Evolutionary conservation across 2,888 invertebrate genomes (phyloP).

Genomic region (Hemaris fuciformis): DNA sequence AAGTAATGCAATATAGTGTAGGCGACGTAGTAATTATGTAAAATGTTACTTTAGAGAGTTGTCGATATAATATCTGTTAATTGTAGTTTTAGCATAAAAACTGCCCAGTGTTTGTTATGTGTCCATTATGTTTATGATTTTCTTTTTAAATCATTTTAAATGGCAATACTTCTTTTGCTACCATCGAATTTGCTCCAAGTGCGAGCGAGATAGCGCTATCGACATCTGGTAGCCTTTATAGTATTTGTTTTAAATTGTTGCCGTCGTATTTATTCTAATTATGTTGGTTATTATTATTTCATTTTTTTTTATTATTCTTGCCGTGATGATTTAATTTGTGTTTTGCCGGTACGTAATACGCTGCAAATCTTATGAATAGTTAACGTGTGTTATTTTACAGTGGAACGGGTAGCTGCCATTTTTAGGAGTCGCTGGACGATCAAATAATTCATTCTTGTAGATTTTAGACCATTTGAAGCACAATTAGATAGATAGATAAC

Average conservation of each 20-base stretch:
- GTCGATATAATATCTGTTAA: slow-evolving; percentile 30
- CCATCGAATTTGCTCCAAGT: neutral
- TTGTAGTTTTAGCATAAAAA: slow-evolving; percentile 20
- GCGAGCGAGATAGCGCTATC: neutral
- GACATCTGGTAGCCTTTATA: neutral
- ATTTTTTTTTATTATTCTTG: slow-evolving; percentile 42
- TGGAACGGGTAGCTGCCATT: slow-evolving; percentile 19
- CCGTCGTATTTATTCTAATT: slow-evolving; percentile 56
- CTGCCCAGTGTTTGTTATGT: slow-evolving; percentile 27
- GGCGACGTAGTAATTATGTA: neutral
- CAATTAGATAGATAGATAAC: too few species aligned
- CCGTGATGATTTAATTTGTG: slow-evolving; percentile 31
- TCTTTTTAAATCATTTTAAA: neutral
- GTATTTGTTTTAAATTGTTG: slow-evolving; percentile 35
- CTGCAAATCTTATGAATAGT: slow-evolving; percentile 55
- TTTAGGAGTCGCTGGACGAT: slow-evolving; percentile 2
- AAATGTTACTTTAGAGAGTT: slow-evolving; percentile 20
- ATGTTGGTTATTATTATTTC: slow-evolving; percentile 44
- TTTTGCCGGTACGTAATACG: slow-evolving; percentile 23
- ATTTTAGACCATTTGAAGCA: neutral
- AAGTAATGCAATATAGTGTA: neutral
- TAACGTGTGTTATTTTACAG: slow-evolving; percentile 2
- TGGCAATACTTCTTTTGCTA: neutral
- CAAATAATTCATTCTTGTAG: neutral
- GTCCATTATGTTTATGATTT: neutral